Evolutionary conservation across 2,888 invertebrate species (phyloP).

Genomic region (Diarsia dahlii): DNA sequence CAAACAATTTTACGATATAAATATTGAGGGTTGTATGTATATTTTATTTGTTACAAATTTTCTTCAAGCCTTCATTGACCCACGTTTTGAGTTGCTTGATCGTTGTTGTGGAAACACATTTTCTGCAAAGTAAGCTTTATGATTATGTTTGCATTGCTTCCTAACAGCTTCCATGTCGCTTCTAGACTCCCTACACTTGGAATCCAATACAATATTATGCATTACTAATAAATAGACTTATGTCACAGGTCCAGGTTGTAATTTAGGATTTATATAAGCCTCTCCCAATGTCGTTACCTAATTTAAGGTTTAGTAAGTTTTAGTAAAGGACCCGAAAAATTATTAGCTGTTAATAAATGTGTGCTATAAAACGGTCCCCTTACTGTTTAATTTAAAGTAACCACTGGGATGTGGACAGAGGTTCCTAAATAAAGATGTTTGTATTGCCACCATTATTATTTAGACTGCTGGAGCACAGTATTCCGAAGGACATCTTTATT

Average conservation of each 20-base stretch:
- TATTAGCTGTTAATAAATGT: constrained; percentile 86
- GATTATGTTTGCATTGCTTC: constrained; percentile 83
- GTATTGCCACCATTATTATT: constrained; percentile 37
- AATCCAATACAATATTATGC: constrained; percentile 81
- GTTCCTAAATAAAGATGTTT: constrained; percentile 78
- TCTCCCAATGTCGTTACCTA: constrained; percentile 87
- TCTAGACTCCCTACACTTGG: constrained; percentile 78
- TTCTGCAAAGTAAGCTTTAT: constrained; percentile 75
- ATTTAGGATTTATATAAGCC: constrained; percentile 85
- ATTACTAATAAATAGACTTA: constrained; percentile 83
- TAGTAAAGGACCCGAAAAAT: constrained; percentile 81
- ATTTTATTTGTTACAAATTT: constrained; percentile 47
- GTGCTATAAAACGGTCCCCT: constrained; percentile 85
- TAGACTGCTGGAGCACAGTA: constrained; percentile 41
- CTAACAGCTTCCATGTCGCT: constrained; percentile 85
- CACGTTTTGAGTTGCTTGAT: constrained; percentile 72
- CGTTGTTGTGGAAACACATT: constrained; percentile 70
- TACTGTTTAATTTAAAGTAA: constrained; percentile 78
- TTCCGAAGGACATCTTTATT: constrained; percentile 74
- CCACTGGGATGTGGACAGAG: constrained; percentile 73
- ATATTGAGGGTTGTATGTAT: constrained; percentile 50
- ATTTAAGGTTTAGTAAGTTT: constrained; percentile 85
- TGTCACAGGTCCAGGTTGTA: constrained; percentile 90
- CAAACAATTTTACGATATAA: constrained; percentile 59
- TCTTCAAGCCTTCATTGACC: constrained; percentile 57